Evolutionary conservation across 2,113 vertebrate species (phyloP), one percentile per base, ranked within the genome.

Genomic region (Sylvietta virens): DNA sequence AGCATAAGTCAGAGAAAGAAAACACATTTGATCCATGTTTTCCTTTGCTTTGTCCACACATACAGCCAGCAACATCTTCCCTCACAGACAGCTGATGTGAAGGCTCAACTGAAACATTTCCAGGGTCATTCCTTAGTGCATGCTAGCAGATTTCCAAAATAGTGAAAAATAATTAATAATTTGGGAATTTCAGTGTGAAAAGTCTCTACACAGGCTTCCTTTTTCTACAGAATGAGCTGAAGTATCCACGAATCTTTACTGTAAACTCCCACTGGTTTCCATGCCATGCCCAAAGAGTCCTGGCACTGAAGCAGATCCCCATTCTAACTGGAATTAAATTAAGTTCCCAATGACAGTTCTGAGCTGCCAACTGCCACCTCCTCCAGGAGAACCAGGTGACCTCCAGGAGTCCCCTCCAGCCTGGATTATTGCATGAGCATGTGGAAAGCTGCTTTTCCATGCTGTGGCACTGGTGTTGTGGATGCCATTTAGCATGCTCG

Each of bases 11-110:
- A 81, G 31, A 76, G 44, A 40, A 11, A 64, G 12, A 77, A 64
- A 72, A 11, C n/a, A 44, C 33, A n/a, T 4, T 10, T 44, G 45
- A 40, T 24, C 37, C 4, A 15, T 0, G 0, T 24, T 28, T 31
- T 62, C 39, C 6, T 57, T 33, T 22, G 39, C 15, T 72, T 53
- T 79, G 27, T 9, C 35, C 53, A n/a, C 18, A 26, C 10, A 4
- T 5, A 11, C 0, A 37, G 39, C 24, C 69, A 79, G 47, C 11
- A 64, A 7, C 33, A 23, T 31, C 70, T 80, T 61, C 54, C 74
- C 73, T 78, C 66, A 33, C 42, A 50, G 16, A 10, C 10, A 42
- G 27, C 18, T 56, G 66, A 31, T 19, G 39, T 9, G 20, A 39
- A 42, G 50, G 37, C 31, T 42, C 39, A 37, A 16, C 21, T 9